Conservation (phyloP, 30 jellyfish, hydroid and myxozoan genomes). For the Aurelia sp. region DNA sequence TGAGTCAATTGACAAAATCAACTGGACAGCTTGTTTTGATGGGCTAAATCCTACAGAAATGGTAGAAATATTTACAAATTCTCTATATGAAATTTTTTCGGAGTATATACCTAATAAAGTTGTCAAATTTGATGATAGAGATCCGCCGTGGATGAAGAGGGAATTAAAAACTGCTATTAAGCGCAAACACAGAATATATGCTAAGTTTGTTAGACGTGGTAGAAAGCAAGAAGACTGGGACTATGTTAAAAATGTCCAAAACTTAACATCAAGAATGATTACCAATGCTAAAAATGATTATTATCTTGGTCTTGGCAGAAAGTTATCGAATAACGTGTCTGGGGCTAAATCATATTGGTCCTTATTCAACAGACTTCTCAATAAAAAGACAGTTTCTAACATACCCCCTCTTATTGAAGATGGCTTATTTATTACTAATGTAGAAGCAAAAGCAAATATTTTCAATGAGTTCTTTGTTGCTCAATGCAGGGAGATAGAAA, state of each 20-base stretch:
- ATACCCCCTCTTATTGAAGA: constrained; percentile 22
- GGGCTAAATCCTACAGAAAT: constrained; percentile 48
- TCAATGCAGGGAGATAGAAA: too few species aligned
- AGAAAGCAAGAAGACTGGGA: constrained; percentile 10
- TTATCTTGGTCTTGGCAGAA: constrained; percentile 49
- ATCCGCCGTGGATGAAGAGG: constrained; percentile 65
- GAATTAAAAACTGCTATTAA: constrained; percentile 59
- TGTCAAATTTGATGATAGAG: constrained; percentile 60
- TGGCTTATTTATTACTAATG: too few species aligned
- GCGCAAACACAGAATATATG: constrained; percentile 9
- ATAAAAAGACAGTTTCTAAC: constrained; percentile 35
- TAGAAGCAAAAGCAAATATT: too few species aligned
- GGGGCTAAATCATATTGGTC: constrained; percentile 65
- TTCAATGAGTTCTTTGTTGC: too few species aligned
- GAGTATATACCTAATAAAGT: constrained; percentile 40
- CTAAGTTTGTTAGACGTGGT: too few species aligned
- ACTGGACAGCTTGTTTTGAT: constrained; percentile 36
- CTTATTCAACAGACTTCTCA: constrained; percentile 57
- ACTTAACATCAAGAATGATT: constrained; percentile 19
- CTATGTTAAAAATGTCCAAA: constrained; percentile 10
- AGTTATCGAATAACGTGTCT: constrained; percentile 36
- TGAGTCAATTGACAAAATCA: constrained; percentile 16
- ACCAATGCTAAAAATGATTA: not conserved
- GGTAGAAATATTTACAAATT: constrained; percentile 39
- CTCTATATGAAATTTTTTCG: constrained; percentile 33